Evolutionary conservation across 2,797 vertebrate genomes (phyloP).

Genomic region (Falco columbarius): DNA sequence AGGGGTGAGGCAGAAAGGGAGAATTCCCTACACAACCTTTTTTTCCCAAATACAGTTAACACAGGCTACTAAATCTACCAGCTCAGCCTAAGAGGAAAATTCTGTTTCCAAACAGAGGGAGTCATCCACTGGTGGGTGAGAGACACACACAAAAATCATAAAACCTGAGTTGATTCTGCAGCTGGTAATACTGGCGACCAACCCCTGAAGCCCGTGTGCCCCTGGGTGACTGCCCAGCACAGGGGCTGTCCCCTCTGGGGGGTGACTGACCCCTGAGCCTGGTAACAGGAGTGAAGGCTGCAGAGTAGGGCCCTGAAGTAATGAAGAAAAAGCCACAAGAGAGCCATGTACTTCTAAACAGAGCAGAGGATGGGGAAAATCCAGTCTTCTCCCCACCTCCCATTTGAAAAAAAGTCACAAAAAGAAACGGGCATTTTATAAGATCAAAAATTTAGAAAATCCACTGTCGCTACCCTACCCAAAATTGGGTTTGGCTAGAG

Average conservation of each 20-base stretch:
- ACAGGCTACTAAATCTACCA: neutral
- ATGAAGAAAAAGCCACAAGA: neutral
- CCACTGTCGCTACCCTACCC: neutral
- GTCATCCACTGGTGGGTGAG: too few relatives aligned
- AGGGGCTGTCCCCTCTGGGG: neutral
- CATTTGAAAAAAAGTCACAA: neutral
- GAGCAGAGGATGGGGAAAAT: neutral
- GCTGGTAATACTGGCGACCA: fast-evolving
- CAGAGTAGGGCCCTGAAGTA: neutral
- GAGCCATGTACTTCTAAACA: neutral
- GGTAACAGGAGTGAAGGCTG: neutral
- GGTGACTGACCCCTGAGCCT: neutral
- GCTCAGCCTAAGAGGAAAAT: neutral
- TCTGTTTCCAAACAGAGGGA: neutral
- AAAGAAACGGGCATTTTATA: neutral
- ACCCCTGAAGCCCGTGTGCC: neutral
- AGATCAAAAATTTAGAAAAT: neutral
- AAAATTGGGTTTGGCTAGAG: neutral
- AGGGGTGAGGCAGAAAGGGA: neutral
- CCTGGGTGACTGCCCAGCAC: neutral
- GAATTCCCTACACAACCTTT: neutral
- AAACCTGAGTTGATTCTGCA: neutral
- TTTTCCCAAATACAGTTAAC: neutral
- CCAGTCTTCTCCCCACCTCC: neutral
- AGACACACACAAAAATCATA: neutral